Evolutionary conservation across 2,888 invertebrate species (phyloP), one percentile per base, ranked within the genome.

Genomic region (Andrena trimmerana): DNA sequence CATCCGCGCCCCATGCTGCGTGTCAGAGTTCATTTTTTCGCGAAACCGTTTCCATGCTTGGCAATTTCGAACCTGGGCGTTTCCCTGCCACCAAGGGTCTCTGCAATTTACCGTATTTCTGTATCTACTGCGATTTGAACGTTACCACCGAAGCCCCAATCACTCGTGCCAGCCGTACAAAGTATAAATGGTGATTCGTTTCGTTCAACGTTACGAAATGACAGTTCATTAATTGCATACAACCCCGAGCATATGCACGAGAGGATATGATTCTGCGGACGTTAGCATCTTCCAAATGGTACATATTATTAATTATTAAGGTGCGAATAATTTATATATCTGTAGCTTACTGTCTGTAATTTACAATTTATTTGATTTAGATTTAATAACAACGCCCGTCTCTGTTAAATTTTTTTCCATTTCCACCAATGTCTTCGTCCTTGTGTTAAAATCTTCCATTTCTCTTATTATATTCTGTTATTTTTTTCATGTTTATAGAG

Each of bases 11-110:
- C 73, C 74, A 73, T 73, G 71, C 76, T 16, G 70, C 4, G 76
- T 79, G 83, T 81, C 84, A 85, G 59, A 77, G 83, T 83, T 85
- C 84, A 85, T 75, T 71, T 80, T 81, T 72, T 70, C 13, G 62
- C 31, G 42, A 63, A 52, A 82, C 69, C 66, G 60, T 31, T 71
- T 63, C 42, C 36, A 4, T 27, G 60, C 42, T 27, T 5, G 31
- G 33, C n/a, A 27, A 57, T 60, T 42, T n/a, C 24, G 29, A 59
- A 68, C 8, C 69, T 13, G 71, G 67, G 63, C 67, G 70, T 63
- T 68, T 20, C 31, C 29, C 13, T 7, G 33, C 24, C 29, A 5
- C 27, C 3, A 33, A 5, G 65, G 50, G 42, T 48, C 36, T 8
- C 20, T 0, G 50, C 71, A 31, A 80, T 82, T 81, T 68, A 71